A percentile compares a stretch with the other conserved stretches of the same genome.
Conservation (phyloP, 2,113 vertebrate genomes). For the Pipra filicauda region DNA sequence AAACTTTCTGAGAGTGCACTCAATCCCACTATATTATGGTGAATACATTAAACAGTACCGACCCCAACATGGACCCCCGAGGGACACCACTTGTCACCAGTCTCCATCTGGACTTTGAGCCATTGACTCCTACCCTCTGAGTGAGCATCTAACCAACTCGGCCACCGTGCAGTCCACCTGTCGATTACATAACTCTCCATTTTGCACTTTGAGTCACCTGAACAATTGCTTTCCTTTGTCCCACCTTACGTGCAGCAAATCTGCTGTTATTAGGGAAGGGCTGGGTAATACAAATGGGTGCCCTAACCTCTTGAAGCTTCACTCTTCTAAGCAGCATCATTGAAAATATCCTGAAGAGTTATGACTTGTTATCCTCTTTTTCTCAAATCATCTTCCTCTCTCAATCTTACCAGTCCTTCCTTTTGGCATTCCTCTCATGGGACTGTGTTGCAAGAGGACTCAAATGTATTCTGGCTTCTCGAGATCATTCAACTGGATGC, state of each 20-base stretch:
- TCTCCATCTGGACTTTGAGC: neutral
- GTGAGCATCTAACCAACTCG: neutral
- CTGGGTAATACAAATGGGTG: neutral
- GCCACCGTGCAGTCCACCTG: neutral
- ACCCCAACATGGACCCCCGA: neutral
- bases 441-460: neutral
- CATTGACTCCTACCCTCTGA: neutral
- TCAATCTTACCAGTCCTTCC: neutral
- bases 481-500: neutral
- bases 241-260: neutral
- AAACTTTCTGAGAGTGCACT: neutral
- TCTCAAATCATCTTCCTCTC: neutral
- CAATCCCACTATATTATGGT: neutral
- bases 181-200: neutral
- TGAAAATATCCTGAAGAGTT: neutral
- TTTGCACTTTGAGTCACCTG: neutral
- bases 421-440: neutral
- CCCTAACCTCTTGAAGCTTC: neutral
- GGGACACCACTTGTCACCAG: neutral
- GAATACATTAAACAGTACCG: neutral
- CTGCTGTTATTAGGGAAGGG: neutral
- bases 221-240: neutral
- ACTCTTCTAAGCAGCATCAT: accelerated
- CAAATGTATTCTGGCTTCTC: neutral
- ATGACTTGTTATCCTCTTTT: neutral